Conservation (phyloP, 1,140 invertebrate species). For the Homalodisca vitripennis region DNA sequence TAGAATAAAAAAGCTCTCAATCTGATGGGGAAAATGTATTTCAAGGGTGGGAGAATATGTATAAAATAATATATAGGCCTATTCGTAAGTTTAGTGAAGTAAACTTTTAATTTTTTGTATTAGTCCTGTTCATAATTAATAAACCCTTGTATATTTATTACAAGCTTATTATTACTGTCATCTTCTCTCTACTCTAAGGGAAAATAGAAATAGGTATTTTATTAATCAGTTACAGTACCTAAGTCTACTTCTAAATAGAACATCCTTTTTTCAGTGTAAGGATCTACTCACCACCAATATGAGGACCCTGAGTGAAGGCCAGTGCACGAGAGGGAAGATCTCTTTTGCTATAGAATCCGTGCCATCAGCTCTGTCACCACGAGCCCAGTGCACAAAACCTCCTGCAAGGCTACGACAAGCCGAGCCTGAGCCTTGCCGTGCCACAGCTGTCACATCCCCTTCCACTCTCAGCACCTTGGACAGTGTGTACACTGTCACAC, state of each 20-base stretch:
- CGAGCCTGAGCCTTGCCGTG: slow-evolving; percentile 90
- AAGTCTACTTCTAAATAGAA: neutral
- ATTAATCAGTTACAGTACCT: slow-evolving; percentile 1
- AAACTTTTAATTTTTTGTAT: too few relatives aligned
- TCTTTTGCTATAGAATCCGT: slow-evolving; percentile 81
- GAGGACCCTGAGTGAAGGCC: slow-evolving; percentile 88
- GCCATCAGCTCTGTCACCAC: slow-evolving; percentile 66
- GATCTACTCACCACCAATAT: slow-evolving; percentile 75
- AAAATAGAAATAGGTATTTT: slow-evolving; percentile 7
- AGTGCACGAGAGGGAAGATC: slow-evolving; percentile 72
- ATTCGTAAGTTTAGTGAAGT: too few relatives aligned
- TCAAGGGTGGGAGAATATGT: too few relatives aligned
- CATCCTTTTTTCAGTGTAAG: too few relatives aligned
- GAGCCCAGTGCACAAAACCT: slow-evolving; percentile 86
- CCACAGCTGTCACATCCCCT: slow-evolving; percentile 80
- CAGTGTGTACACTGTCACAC: slow-evolving; percentile 57
- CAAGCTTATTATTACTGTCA: too few relatives aligned
- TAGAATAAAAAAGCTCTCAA: too few relatives aligned
- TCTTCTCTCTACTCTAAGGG: too few relatives aligned
- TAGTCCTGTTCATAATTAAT: too few relatives aligned
- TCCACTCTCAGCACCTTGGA: slow-evolving; percentile 74
- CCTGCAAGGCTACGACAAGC: slow-evolving; percentile 94
- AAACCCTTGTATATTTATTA: too few relatives aligned
- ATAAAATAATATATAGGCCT: too few relatives aligned
- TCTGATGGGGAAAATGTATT: too few relatives aligned